Conservation (phyloP, 2,888 invertebrate species). For the Rhamnusium bicolor region DNA sequence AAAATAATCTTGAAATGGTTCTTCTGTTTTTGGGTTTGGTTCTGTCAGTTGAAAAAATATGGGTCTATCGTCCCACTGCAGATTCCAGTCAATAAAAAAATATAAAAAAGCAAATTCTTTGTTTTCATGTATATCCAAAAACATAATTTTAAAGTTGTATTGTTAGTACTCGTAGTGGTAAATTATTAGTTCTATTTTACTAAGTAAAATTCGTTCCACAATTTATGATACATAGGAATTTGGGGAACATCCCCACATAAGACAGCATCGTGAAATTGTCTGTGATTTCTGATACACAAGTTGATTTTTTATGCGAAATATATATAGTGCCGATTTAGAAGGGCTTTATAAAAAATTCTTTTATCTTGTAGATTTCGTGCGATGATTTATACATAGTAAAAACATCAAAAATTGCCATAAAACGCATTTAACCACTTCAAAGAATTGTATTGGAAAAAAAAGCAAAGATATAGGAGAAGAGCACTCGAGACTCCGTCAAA, state of each 20-base stretch:
- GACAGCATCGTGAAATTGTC: slow-evolving; percentile 24
- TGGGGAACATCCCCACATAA: neutral
- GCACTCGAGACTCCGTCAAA: slow-evolving; percentile 52
- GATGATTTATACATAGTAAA: slow-evolving; percentile 29
- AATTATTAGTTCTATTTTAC: too few species aligned
- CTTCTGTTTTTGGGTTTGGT: too few species aligned
- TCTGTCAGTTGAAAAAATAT: too few species aligned
- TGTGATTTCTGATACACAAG: neutral
- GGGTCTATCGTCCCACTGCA: too few species aligned
- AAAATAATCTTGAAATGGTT: too few species aligned
- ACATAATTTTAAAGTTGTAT: too few species aligned
- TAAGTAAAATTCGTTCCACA: too few species aligned
- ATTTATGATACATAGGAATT: neutral
- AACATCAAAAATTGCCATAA: slow-evolving; percentile 42
- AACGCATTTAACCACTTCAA: slow-evolving; percentile 43
- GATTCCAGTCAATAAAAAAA: too few species aligned
- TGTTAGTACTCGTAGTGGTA: too few species aligned
- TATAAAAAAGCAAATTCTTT: too few species aligned
- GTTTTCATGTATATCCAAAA: too few species aligned
- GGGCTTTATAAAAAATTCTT: slow-evolving; percentile 17
- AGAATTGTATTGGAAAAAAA: slow-evolving; percentile 39
- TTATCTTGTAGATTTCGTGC: slow-evolving; percentile 2
- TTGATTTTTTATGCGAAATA: slow-evolving; percentile 21
- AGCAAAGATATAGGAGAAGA: slow-evolving; percentile 9
- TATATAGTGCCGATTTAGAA: slow-evolving; percentile 18